Evolutionary conservation across 2,797 vertebrate species (phyloP).

Genomic region (Bufotes viridis): DNA sequence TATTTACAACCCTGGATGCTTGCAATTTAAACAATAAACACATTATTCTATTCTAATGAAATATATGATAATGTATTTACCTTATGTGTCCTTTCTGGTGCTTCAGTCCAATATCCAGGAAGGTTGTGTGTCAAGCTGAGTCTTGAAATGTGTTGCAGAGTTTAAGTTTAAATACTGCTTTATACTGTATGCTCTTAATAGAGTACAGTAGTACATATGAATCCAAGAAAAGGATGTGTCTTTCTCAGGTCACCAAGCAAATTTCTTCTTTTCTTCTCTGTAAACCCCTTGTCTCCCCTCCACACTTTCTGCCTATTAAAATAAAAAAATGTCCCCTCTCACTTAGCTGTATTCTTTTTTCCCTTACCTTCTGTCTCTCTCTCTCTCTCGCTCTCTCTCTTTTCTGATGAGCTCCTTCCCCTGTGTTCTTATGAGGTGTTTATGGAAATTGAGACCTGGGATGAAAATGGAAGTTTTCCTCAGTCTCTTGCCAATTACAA

Average conservation of each 20-base stretch:
- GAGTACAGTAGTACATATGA: not conserved
- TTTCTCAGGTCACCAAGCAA: not conserved
- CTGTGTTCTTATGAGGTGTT: constrained; percentile 47
- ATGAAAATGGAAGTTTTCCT: constrained; percentile 54
- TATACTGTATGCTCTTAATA: constrained; percentile 27
- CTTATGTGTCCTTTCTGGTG: constrained; percentile 16
- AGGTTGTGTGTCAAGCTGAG: not conserved
- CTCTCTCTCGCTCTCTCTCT: not conserved
- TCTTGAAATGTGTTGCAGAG: constrained; percentile 8
- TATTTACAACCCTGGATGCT: not conserved
- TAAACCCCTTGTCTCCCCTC: not conserved
- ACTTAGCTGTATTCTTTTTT: not conserved
- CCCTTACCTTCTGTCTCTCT: not conserved
- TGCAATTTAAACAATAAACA: not conserved
- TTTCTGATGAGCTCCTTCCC: constrained; percentile 44
- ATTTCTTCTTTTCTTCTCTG: not conserved
- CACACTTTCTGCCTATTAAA: not conserved
- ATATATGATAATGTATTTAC: constrained; percentile 35
- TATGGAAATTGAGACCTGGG: constrained; percentile 54
- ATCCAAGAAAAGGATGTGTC: constrained; percentile 11
- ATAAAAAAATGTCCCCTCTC: not conserved
- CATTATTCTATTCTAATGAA: not conserved
- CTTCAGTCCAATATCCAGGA: not conserved
- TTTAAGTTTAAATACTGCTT: not conserved
- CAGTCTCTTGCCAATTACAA: constrained; percentile 50